These are phyloP conservation scores for Lepidurus packardi DNA, from an alignment of 1,140 invertebrate species.

Conservation along the genomic window DNA sequence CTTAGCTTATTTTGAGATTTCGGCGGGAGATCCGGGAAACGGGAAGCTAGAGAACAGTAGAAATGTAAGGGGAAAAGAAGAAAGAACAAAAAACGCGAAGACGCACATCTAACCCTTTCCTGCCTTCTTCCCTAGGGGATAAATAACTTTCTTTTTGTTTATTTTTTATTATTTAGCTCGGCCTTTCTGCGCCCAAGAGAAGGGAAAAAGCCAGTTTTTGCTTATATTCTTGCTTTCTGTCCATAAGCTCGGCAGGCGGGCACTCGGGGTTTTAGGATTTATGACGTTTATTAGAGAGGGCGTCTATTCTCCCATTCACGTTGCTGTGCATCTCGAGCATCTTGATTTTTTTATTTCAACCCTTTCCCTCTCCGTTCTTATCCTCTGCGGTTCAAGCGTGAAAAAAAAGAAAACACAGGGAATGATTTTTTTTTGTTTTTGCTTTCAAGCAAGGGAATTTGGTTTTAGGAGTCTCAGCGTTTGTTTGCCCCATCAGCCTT, in stretches of 20 bases:
- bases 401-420: not conserved
- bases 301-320: conserved; percentile 8
- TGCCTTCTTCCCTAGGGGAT: not conserved
- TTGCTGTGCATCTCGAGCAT: not conserved
- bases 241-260: not conserved
- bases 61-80: not conserved
- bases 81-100: conserved; percentile 2
- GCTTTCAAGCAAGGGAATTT: not conserved
- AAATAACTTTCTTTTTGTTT: not conserved
- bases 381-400: not conserved
- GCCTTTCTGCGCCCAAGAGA: not conserved
- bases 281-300: conserved; percentile 14
- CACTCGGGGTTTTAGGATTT: conserved; percentile 17
- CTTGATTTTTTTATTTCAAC: conserved; percentile 22
- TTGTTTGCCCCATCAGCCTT: not conserved
- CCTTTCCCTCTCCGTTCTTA: not conserved
- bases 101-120: conserved; percentile 6
- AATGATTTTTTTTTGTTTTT: not conserved
- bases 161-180: not conserved
- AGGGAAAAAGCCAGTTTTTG: not conserved
- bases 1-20: not conserved
- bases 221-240: not conserved
- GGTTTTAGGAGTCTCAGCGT: not conserved
- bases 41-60: not conserved
- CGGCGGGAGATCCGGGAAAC: conserved; percentile 1